These are phyloP conservation scores for Eumerus sabulonum DNA, from an alignment of 2,888 invertebrate species.

Conservation along the genomic window DNA sequence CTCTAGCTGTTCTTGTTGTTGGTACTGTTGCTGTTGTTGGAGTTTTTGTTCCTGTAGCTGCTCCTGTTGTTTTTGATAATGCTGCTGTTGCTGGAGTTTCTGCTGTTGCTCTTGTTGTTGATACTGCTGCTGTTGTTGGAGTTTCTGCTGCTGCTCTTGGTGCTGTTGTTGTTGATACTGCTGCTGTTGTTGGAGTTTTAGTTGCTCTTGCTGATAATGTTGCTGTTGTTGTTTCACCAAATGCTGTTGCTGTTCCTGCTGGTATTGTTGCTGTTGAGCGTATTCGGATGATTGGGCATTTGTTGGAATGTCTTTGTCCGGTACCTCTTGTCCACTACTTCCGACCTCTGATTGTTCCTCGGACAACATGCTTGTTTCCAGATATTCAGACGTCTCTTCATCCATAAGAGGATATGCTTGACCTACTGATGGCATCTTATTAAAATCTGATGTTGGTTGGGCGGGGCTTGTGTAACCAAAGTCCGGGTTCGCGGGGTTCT, in stretches of 20 bases:
- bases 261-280: neutral
- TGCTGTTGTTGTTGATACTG: conserved; percentile 13
- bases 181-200: conserved; percentile 6
- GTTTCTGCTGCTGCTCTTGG: too few species aligned
- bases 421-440: conserved; percentile 77
- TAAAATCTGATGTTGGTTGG: conserved; percentile 76
- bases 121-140: too few species aligned
- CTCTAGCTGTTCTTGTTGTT: too few species aligned
- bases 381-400: conserved; percentile 56
- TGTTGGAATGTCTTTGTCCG: conserved; percentile 23
- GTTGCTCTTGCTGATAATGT: neutral
- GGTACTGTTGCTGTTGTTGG: neutral
- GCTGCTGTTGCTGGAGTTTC: too few species aligned
- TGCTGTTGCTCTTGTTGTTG: too few species aligned
- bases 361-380: conserved; percentile 58
- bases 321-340: conserved; percentile 37
- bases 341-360: conserved; percentile 68
- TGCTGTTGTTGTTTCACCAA: neutral
- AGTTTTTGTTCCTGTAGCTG: too few species aligned
- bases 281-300: conserved; percentile 13
- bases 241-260: neutral
- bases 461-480: conserved; percentile 76
- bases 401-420: conserved; percentile 75
- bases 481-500: conserved; percentile 47
- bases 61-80: conserved; percentile 2